phyloP scores from a whole-genome alignment of 2,888 invertebrate genomes.

The Agriopis leucophaearia region DNA sequence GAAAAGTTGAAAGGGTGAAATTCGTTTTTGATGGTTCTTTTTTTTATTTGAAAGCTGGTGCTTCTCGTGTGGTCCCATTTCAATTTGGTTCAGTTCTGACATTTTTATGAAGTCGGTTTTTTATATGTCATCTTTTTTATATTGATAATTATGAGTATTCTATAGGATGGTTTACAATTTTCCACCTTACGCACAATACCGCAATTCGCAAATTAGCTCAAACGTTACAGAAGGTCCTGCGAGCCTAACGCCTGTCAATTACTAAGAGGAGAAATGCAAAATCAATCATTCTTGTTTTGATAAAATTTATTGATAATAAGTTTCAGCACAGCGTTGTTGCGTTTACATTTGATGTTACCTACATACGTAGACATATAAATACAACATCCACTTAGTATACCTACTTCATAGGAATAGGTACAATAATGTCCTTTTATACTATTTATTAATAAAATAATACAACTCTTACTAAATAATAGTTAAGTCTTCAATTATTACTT shows the following conservation, averaged over 20 bases:
- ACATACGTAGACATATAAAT: constrained; percentile 28
- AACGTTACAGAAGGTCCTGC: background rate
- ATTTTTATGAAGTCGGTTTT: too few species aligned
- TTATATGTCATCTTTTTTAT: too few species aligned
- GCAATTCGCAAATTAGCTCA: background rate
- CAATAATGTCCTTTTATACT: constrained; percentile 31
- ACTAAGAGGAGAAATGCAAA: background rate
- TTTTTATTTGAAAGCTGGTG: too few species aligned
- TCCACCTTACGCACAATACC: background rate
- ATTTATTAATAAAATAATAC: constrained; percentile 35
- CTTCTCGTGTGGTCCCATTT: too few species aligned
- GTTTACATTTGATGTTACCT: constrained; percentile 30
- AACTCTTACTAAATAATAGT: constrained; percentile 32
- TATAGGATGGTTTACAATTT: background rate
- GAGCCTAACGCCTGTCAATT: background rate
- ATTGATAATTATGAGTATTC: too few species aligned
- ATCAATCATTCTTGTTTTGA: background rate
- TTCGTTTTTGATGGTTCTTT: too few species aligned
- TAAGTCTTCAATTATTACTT: constrained; percentile 26
- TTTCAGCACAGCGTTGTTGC: constrained; percentile 36
- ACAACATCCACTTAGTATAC: constrained; percentile 35
- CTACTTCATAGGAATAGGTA: constrained; percentile 43
- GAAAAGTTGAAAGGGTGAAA: too few species aligned
- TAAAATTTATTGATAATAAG: constrained; percentile 36
- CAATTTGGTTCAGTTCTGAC: too few species aligned